Base-by-base conservation (phyloP, 1,140 invertebrate genomes). In the Brachionus sp. region DNA sequence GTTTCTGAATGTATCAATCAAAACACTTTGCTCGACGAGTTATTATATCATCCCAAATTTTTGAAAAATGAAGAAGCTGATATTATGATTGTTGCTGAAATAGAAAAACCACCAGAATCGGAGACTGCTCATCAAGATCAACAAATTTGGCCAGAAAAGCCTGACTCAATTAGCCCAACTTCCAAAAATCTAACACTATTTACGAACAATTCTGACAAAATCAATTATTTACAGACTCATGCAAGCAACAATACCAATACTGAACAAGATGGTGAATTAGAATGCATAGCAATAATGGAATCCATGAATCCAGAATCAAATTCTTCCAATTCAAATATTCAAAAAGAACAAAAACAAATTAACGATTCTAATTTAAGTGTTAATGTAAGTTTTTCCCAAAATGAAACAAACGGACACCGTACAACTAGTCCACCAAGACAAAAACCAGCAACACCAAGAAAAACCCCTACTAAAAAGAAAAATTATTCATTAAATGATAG, bases 11-110 rank as follows among this genome's bases (percentile, higher is more conserved):
- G 10, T 9, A 80, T 80, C 7, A 66, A 80, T 0, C 23, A 57
- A 12, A 66, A 66, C 42, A 25, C 16, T 62, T 9, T 80, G 16
- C 19, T 39, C 7, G 29, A 80, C 13, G 77, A 80, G 16, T 39
- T 12, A 62, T 13, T 44, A 13, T 80, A 35, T 62, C 33, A 80
- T 80, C 77, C 77, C 0, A 80, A 80, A 66, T 66, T 39, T 57
- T 80, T 80, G 62, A 57, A 80, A 37, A 42, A 9, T 57, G 57
- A n/a, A 62, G 33, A 57, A 35, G 2, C 10, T 1, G 33, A 37
- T 23, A 13, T 42, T 2, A 12, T 12, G 9, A 5, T 62, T 12
- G 16, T 35, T 19, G 50, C 5, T 25, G 35, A 62, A 1, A 50
- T 33, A 3, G 6, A 33, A 23, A 39, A 62, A n/a, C 6, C 33